These are phyloP conservation scores for Isotomurus palustris DNA, from an alignment of 2,888 invertebrate species.

Conservation along the genomic window DNA sequence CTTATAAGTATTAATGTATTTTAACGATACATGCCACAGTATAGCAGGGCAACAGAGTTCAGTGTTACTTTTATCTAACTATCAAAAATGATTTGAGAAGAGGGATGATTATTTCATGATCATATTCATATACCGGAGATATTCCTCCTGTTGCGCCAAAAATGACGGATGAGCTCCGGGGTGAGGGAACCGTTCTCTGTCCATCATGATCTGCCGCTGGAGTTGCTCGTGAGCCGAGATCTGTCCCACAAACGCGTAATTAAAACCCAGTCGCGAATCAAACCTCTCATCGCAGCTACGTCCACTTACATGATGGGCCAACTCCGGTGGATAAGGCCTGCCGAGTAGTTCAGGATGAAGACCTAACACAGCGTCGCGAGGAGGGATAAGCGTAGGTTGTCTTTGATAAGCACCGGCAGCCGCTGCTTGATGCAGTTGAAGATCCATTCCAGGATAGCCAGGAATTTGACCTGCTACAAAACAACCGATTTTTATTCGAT, in stretches of 20 bases:
- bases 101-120: conserved; percentile 43
- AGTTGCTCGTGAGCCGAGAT: conserved; percentile 73
- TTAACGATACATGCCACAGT: conserved; percentile 17
- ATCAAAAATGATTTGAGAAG: conserved; percentile 7
- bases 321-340: conserved; percentile 74
- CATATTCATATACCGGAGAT: conserved; percentile 56
- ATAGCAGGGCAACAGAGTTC: conserved; percentile 18
- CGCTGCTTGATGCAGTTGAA: conserved; percentile 50
- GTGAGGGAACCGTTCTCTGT: conserved; percentile 64
- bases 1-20: conserved; percentile 10
- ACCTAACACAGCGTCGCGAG: conserved; percentile 60
- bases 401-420: conserved; percentile 58
- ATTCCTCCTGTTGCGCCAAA: conserved; percentile 64
- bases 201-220: conserved; percentile 76
- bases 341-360: conserved; percentile 68
- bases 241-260: conserved; percentile 43
- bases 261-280: conserved; percentile 16
- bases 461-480: conserved; percentile 43
- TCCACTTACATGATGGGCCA: conserved; percentile 63
- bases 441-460: conserved; percentile 45
- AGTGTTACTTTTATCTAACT: background rate
- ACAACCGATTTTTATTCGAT: background rate
- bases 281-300: background rate
- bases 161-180: conserved; percentile 56
- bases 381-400: conserved; percentile 57